phyloP scores from a whole-genome alignment of 2,888 invertebrate species.

The Drosophila paramelanica region DNA sequence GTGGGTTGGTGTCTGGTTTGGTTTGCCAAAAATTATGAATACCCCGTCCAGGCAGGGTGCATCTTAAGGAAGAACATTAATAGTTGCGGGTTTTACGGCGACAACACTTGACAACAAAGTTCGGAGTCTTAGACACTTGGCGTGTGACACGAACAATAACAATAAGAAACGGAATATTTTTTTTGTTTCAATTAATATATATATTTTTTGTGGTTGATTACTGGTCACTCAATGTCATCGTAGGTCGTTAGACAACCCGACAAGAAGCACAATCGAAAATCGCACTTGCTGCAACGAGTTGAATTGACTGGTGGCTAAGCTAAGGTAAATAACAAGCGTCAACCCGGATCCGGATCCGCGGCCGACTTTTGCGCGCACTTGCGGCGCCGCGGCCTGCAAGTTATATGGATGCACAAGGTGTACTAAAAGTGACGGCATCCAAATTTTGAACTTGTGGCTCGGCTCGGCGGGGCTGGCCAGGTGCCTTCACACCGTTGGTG shows the following conservation, averaged over 20 bases:
- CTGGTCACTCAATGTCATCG: conserved; percentile 66
- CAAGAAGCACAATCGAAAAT: no score
- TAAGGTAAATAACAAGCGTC: no score
- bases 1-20: conserved; percentile 15
- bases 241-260: conserved; percentile 56
- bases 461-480: background rate
- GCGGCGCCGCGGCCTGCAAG: conserved; percentile 51
- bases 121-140: conserved; percentile 57
- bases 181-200: background rate
- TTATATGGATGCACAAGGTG: conserved; percentile 75
- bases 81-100: conserved; percentile 11
- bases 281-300: no score
- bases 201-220: conserved; percentile 12
- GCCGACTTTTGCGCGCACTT: conserved; percentile 28
- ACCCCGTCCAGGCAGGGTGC: background rate
- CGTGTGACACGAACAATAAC: conserved; percentile 69
- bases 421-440: conserved; percentile 75
- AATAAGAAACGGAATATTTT: conserved; percentile 6
- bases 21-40: conserved; percentile 24
- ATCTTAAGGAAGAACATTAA: conserved; percentile 25
- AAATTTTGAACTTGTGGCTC: conserved; percentile 34
- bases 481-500: conserved; percentile 3
- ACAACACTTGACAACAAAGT: conserved; percentile 28
- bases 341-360: conserved; percentile 6
- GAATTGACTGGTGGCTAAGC: no score